A percentile compares a stretch with the other conserved stretches of the same genome.
Conservation (phyloP, 2,113 vertebrate species). For the Todiramphus saurophagus region DNA sequence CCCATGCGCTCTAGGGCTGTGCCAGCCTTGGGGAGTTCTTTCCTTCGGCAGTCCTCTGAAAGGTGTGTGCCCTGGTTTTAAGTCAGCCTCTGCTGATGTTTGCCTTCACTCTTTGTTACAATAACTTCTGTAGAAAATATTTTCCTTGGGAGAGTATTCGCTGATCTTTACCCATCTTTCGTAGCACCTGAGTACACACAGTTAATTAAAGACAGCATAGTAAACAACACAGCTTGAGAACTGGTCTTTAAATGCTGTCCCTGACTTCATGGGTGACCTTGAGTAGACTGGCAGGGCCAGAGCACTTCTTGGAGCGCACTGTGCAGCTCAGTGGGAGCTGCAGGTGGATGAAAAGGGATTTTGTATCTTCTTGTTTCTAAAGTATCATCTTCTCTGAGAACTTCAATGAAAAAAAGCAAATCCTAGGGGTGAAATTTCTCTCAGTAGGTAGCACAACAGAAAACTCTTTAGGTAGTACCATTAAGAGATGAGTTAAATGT, state of each 20-base stretch:
- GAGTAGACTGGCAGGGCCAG: neutral
- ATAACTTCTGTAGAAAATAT: slow-evolving; percentile 26
- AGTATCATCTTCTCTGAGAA: neutral
- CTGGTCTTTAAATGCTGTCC: neutral
- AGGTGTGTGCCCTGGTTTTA: neutral
- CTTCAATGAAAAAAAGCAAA: neutral
- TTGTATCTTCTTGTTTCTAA: neutral
- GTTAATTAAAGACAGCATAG: neutral
- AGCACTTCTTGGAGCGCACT: neutral
- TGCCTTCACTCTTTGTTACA: neutral
- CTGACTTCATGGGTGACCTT: neutral
- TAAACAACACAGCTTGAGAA: neutral
- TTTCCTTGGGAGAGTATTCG: slow-evolving; percentile 46
- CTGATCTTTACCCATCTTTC: slow-evolving; percentile 40
- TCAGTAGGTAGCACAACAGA: neutral
- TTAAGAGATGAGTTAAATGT: neutral
- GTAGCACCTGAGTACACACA: slow-evolving; percentile 54
- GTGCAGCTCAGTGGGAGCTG: neutral
- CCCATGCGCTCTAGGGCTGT: neutral
- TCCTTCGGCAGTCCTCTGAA: neutral
- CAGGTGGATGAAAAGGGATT: neutral
- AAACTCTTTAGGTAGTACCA: neutral
- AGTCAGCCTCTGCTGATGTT: neutral
- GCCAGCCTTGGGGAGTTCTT: neutral
- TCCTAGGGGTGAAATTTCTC: neutral